Base-by-base conservation (phyloP, 2,797 vertebrate genomes). In the Glyptemys insculpta region DNA sequence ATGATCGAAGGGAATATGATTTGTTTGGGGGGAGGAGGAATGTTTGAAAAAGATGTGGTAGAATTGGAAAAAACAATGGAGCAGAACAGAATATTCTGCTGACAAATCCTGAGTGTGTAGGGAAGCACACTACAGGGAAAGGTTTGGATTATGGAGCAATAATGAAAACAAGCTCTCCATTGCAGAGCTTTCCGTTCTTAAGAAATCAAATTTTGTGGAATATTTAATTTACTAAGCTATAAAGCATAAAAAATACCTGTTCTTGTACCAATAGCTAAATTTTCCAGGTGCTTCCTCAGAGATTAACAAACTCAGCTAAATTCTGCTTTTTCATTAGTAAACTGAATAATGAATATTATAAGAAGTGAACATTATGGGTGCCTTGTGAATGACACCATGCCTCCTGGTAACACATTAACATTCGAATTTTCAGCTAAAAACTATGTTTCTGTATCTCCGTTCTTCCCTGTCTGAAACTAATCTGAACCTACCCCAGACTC, bases 21-120 rank as follows among this genome's bases (percentile, higher is more conserved):
- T 94, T 92, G 7, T 19, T 72, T 47, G 4, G 12, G 29, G 72
- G 79, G 7, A 76, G 80, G 84, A 29, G 68, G 83, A n/a, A 53
- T 52, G 31, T 85, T 31, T 47, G 29, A 56, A 85, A 8, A 79
- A 81, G 81, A 57, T 76, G 59, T 12, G 25, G 7, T 12, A 37
- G 87, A 86, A 96, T 79, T 79, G 89, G 88, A 53, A 93, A 92
- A 87, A 83, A 76, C 78, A 88, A 18, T 37, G 80, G 37, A 95
- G 88, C 86, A 92, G 89, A 95, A 95, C 79, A 29, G 50, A 86
- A 65, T 29, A 65, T 25, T 21, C 79, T 62, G 21, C 76, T 94
- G 87, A 90, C 53, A 93, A 81, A 83, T 29, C 47, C 57, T n/a
- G 31, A 50, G 76, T 34, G 59, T 62, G 14, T 53, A 87, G n/a